A percentile compares a stretch with the other conserved stretches of the same genome.
phyloP scores from a whole-genome alignment of 2,888 invertebrate genomes.

The Tenthredo amoena region DNA sequence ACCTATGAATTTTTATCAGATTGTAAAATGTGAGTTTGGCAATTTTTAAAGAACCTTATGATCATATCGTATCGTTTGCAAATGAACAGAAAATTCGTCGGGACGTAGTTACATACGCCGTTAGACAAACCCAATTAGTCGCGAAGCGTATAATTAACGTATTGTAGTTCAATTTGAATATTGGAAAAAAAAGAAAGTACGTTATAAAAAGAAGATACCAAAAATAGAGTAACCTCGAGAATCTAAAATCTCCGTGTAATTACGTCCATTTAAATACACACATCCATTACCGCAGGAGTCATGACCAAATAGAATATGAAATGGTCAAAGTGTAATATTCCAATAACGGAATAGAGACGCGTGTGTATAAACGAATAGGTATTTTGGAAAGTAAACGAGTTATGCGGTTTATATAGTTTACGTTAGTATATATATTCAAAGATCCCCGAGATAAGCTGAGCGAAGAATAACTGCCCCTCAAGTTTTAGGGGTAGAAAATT shows the following conservation, averaged over 20 bases:
- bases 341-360: background rate
- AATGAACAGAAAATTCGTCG: background rate
- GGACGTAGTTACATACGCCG: background rate
- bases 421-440: background rate
- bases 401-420: background rate
- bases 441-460: background rate
- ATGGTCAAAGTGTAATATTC: background rate
- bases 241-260: background rate
- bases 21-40: constrained; percentile 1
- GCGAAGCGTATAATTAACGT: background rate
- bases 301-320: background rate
- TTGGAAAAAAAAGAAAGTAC: background rate
- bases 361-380: background rate
- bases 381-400: constrained; percentile 38
- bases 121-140: constrained; percentile 17
- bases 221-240: background rate
- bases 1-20: background rate
- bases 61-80: background rate
- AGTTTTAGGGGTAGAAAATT: constrained; percentile 28
- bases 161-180: background rate
- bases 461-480: background rate
- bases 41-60: background rate
- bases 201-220: background rate
- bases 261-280: background rate
- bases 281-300: background rate